Percentiles rank a stretch among this genome's conserved stretches.
Evolutionary conservation across 2,113 vertebrate genomes (phyloP).

Genomic region (Coregonus clupeaformis): DNA sequence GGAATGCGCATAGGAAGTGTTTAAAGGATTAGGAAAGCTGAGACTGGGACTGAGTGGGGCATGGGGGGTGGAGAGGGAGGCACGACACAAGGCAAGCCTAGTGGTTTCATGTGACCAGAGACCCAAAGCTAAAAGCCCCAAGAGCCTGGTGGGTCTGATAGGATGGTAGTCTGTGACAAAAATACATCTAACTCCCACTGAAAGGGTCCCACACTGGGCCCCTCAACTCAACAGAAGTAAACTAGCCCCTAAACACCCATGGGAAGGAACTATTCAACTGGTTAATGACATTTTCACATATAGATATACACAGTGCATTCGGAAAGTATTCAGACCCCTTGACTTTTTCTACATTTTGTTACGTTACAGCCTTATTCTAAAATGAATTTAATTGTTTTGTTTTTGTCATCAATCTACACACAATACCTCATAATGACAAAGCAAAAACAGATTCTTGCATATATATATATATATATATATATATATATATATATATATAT

Average conservation of each 20-base stretch:
- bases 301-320: too few species aligned
- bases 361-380: too few species aligned
- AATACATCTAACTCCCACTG: neutral
- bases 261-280: too few species aligned
- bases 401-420: too few species aligned
- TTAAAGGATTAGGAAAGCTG: conserved; percentile 47
- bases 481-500: too few species aligned
- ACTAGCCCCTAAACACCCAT: neutral
- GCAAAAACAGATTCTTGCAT: too few species aligned
- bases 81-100: neutral
- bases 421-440: too few species aligned
- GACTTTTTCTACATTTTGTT: too few species aligned
- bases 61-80: neutral
- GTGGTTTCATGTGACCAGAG: conserved; percentile 38
- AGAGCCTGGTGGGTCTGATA: neutral
- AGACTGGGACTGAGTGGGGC: conserved; percentile 9
- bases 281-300: conserved; percentile 1
- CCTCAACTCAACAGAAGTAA: neutral
- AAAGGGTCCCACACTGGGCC: neutral
- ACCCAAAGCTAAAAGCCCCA: conserved; percentile 24
- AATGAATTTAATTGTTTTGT: too few species aligned
- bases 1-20: conserved; percentile 53
- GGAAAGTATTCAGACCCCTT: too few species aligned
- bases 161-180: conserved; percentile 32
- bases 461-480: too few species aligned